Evolutionary conservation across 1,140 invertebrate species (phyloP).

Genomic region (Ridgeia piscesae): DNA sequence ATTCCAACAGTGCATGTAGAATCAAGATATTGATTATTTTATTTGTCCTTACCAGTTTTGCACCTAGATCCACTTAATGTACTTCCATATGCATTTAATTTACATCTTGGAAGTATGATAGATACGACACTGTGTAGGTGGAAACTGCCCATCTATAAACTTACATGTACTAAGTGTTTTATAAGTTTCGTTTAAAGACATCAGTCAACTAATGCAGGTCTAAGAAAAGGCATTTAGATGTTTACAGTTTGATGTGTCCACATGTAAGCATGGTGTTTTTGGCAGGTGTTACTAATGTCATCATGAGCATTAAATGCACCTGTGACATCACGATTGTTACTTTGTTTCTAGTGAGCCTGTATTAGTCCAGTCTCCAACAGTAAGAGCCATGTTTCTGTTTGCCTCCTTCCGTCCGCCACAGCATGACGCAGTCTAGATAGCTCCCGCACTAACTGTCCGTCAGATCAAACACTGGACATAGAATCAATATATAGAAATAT

Average conservation of each 20-base stretch:
- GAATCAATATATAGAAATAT: neutral
- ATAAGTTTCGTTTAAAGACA: neutral
- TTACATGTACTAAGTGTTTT: too few species aligned
- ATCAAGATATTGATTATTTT: neutral
- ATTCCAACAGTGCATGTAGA: neutral
- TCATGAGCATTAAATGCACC: neutral
- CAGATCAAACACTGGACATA: neutral
- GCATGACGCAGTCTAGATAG: neutral
- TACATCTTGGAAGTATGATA: neutral
- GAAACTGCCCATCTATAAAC: too few species aligned
- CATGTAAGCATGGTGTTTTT: neutral
- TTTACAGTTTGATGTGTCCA: neutral
- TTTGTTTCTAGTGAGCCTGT: constrained; percentile 5
- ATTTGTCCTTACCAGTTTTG: neutral
- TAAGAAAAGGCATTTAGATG: neutral
- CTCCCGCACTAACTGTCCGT: neutral
- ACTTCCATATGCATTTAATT: neutral
- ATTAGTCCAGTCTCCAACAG: neutral
- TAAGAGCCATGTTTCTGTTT: neutral
- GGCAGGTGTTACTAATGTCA: neutral
- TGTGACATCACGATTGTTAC: neutral
- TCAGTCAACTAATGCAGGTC: neutral
- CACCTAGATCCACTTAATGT: neutral
- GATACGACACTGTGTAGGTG: neutral
- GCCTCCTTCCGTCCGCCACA: neutral